Evolutionary conservation across 2,113 vertebrate genomes (phyloP).

Genomic region (Protomyctophum bolini): DNA sequence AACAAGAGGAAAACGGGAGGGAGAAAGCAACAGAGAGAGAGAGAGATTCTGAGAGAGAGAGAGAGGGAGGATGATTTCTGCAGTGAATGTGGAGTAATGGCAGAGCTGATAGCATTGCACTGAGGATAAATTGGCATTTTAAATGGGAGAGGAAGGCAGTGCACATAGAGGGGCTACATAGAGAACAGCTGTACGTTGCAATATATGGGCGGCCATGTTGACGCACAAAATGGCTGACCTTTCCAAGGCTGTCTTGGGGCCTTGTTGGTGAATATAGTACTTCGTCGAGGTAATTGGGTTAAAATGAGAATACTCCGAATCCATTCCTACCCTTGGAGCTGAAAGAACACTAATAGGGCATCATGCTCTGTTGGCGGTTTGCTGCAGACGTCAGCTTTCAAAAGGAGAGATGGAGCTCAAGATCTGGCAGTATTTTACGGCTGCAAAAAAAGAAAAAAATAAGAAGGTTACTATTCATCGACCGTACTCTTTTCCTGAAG

Average conservation of each 20-base stretch:
- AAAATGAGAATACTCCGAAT: slow-evolving; percentile 4
- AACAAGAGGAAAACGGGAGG: slow-evolving; percentile 1
- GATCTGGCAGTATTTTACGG: background rate
- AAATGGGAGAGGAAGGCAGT: slow-evolving; percentile 70
- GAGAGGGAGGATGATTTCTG: slow-evolving; percentile 63
- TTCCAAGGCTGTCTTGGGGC: slow-evolving; percentile 48
- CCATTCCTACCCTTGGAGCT: slow-evolving; percentile 7
- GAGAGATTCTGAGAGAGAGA: background rate
- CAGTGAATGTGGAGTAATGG: slow-evolving; percentile 74
- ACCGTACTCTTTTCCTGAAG: slow-evolving; percentile 27
- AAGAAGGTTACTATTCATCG: slow-evolving; percentile 6
- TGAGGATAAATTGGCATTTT: slow-evolving; percentile 77
- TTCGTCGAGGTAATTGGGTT: slow-evolving; percentile 19
- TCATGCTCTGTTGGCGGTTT: background rate
- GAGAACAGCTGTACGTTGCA: slow-evolving; percentile 63
- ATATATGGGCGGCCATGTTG: slow-evolving; percentile 75
- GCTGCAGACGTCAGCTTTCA: slow-evolving; percentile 3
- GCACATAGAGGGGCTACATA: slow-evolving; percentile 53
- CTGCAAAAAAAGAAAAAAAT: slow-evolving; percentile 5
- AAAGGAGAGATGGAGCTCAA: slow-evolving; percentile 14
- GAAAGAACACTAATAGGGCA: background rate
- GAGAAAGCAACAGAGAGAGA: background rate
- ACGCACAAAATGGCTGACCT: slow-evolving; percentile 77
- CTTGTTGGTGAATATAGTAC: slow-evolving; percentile 33
- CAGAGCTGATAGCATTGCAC: slow-evolving; percentile 74